phyloP scores from a whole-genome alignment of 2,113 vertebrate genomes.

The Cryptotis parvus region DNA sequence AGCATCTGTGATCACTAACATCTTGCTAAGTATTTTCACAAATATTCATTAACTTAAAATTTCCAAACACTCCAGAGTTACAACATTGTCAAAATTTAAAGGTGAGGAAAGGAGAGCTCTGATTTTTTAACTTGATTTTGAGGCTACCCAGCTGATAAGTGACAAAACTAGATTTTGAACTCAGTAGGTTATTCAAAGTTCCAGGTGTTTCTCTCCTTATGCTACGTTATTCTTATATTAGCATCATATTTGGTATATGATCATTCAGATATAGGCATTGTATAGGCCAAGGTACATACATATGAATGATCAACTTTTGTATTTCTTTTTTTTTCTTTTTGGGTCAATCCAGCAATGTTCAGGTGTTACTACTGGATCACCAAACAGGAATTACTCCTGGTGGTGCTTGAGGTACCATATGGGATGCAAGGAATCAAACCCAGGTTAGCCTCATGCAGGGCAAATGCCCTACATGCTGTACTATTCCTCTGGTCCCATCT shows the following conservation, averaged over 20 bases:
- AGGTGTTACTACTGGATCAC: too few relatives aligned
- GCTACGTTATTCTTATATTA: not conserved
- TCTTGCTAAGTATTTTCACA: not conserved
- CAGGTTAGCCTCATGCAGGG: too few relatives aligned
- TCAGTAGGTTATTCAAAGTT: not conserved
- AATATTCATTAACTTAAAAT: constrained; percentile 21
- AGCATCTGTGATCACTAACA: not conserved
- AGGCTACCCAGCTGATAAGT: not conserved
- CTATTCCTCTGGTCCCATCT: too few relatives aligned
- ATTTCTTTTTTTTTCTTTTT: too few relatives aligned
- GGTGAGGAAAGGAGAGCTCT: not conserved
- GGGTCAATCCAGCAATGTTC: too few relatives aligned
- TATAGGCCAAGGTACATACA: not conserved
- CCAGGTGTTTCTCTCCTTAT: not conserved
- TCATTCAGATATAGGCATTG: not conserved
- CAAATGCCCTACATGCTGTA: too few relatives aligned
- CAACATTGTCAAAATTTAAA: not conserved
- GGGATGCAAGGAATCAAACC: too few relatives aligned
- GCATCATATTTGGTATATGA: not conserved
- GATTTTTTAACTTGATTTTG: constrained; percentile 10
- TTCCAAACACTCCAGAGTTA: not conserved
- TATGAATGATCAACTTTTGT: not conserved
- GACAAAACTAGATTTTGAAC: not conserved
- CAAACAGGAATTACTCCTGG: too few relatives aligned
- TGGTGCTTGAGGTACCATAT: too few relatives aligned